Conservation (phyloP, 2,888 invertebrate species). For the Polylopha cassiicola region DNA sequence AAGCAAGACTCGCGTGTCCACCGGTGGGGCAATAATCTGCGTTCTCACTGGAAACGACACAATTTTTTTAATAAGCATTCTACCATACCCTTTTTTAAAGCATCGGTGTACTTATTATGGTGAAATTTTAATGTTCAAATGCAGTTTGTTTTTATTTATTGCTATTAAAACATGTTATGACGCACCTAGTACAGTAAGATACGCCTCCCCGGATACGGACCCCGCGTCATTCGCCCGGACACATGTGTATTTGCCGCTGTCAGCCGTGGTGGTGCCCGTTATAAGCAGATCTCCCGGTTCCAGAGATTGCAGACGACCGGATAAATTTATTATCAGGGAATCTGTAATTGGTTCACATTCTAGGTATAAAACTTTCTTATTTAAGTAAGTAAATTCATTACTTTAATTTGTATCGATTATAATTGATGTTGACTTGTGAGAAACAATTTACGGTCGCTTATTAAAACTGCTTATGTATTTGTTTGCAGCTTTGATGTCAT, state of each 20-base stretch:
- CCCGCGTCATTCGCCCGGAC: constrained; percentile 93
- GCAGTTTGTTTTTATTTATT: too few relatives aligned
- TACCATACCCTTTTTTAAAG: too few relatives aligned
- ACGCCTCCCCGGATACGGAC: constrained; percentile 87
- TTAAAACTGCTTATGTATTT: too few relatives aligned
- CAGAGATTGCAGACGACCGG: constrained; percentile 89
- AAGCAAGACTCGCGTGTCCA: constrained; percentile 92
- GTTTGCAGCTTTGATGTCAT: too few relatives aligned
- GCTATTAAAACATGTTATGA: constrained; percentile 13
- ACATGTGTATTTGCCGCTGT: constrained; percentile 94
- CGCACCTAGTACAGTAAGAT: constrained; percentile 88
- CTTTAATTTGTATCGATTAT: too few relatives aligned
- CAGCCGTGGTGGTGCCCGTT: constrained; percentile 87
- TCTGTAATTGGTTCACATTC: constrained; percentile 44
- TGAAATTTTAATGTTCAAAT: too few relatives aligned
- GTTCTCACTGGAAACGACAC: constrained; percentile 96
- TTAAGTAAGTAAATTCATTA: too few relatives aligned
- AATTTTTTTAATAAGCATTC: too few relatives aligned
- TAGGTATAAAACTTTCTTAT: too few relatives aligned
- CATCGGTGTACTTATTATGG: too few relatives aligned
- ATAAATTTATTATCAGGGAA: constrained; percentile 64
- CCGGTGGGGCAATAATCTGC: constrained; percentile 95
- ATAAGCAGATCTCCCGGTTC: constrained; percentile 93
- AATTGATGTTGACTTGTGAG: too few relatives aligned
- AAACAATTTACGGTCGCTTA: too few relatives aligned